Evolutionary conservation across 2,797 vertebrate genomes (phyloP), one percentile per base, ranked within the genome.

Genomic region (Nannoperca australis): DNA sequence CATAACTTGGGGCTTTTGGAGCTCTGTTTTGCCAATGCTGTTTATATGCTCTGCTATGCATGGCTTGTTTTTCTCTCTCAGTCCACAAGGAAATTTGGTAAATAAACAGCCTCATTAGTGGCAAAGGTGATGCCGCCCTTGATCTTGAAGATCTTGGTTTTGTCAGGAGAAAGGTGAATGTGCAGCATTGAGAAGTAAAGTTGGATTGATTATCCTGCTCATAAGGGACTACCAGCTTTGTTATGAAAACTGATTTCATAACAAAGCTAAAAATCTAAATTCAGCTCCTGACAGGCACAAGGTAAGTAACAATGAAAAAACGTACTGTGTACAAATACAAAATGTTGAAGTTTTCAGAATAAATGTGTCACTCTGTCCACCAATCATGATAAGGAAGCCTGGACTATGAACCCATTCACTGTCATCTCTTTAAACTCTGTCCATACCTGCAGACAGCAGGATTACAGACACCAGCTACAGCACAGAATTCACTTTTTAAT

Each of bases 31-130:
- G 81, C 85, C 82, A 85, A 87, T 79, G 64, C 81, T 70, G 87
- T 91, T 91, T 86, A 85, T 79, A 78, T 85, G 81, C 84, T 92
- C 87, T 70, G 81, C 87, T 91, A 91, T 92, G 90, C 91, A 85
- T 85, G 88, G 85, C 70, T 86, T 68, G 86, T 87, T 90, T 81
- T 77, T 76, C 83, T 59, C 85, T 82, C 83, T 38, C 70, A 85
- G 73, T 42, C 40, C 44, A 45, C 44, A 45, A 92, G 91, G 88
- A 92, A 91, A 92, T 92, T 85, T 89, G 67, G 76, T 87, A 90
- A 90, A 91, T 92, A 93, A 93, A 92, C 91, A 87, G 77, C 72
- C 90, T 92, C 83, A 91, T 92, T 93, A 92, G 89, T 84, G 81
- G 88, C 78, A 90, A 90, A 92, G 92, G 91, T 93, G 91, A 91